Base-by-base conservation (phyloP, 1,140 invertebrate genomes). In the Camponotus vicinus region DNA sequence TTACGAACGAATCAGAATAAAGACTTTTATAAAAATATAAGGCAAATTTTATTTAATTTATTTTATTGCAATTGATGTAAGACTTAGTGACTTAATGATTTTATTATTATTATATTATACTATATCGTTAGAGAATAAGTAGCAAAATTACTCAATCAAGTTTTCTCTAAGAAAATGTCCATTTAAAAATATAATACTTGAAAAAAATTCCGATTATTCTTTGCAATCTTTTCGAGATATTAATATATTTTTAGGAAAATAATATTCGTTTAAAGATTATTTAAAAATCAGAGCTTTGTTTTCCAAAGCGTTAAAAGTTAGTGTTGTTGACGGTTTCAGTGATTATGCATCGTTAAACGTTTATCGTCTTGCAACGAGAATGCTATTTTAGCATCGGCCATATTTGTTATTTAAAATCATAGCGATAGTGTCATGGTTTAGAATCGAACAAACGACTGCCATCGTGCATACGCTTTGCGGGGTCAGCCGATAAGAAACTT, bases 371-470 rank as follows among this genome's bases (percentile, higher is more conserved):
- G 45, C 78, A 80, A 80, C 34, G 52, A 70, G 78, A 80, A 70
- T 80, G 9, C 18, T 55, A 37, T 67, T 78, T 80, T 42, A 80
- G 15, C 52, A 27, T n/a, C 55, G 55, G 40, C 13, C 55, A 63
- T 83, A 75, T 83, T 83, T 83, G 79, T 83, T 83, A 52, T 75
- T 34, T 83, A 75, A 71, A 83, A 45, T 83, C 55, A n/a, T 37
- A 61, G 69, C 69, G 67, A 83, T 75, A 75, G n/a, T 75, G 69
- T 73, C 55, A 75, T 63, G 79, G 18, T 61, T 52, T 75, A 49
- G 69, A 73, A 61, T 73, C 79, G 55, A 61, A 59, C 40, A 61
- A 82, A 83, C 63, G 77, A 79, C n/a, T 34, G 40, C 7, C 40
- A n/a, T 83, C 40, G 55, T 83, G 79, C 69, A 73, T 75, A 75